Percentiles rank a stretch among this genome's conserved stretches.
phyloP scores from a whole-genome alignment of 2,888 invertebrate genomes.

The Chrysomela aeneicollis region DNA sequence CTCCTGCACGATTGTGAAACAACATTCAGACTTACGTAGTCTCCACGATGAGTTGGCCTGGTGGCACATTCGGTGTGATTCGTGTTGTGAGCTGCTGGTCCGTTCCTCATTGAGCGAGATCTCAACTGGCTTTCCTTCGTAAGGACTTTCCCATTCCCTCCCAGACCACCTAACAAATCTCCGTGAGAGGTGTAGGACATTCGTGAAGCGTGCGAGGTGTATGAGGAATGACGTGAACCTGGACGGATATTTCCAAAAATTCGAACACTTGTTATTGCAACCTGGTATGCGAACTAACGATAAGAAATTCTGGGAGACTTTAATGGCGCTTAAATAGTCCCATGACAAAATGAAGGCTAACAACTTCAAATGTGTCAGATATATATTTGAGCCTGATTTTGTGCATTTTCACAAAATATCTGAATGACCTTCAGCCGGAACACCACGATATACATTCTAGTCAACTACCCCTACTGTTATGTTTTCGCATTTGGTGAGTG shows the following conservation, averaged over 20 bases:
- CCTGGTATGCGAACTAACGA: not conserved
- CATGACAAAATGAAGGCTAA: no score
- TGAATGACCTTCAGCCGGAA: no score
- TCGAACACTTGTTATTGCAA: no score
- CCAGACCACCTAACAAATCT: slow-evolving; percentile 81
- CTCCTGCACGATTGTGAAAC: not conserved
- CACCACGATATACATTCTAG: no score
- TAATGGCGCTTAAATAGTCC: not conserved
- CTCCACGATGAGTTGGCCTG: slow-evolving; percentile 72
- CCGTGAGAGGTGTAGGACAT: slow-evolving; percentile 95
- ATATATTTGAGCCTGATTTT: no score
- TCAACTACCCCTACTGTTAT: no score
- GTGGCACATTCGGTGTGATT: slow-evolving; percentile 70
- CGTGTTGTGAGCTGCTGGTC: slow-evolving; percentile 65
- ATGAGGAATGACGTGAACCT: slow-evolving; percentile 92
- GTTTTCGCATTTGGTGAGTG: no score
- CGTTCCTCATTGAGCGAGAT: slow-evolving; percentile 75
- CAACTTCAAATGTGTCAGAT: no score
- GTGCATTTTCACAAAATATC: no score
- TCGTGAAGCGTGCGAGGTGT: slow-evolving; percentile 93
- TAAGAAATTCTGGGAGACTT: not conserved
- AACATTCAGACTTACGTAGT: slow-evolving; percentile 69
- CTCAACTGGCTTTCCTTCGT: slow-evolving; percentile 88
- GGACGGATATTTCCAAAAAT: slow-evolving; percentile 21
- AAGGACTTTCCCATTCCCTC: slow-evolving; percentile 68